A percentile compares a stretch with the other conserved stretches of the same genome.
Conservation (phyloP, 1,140 invertebrate species). For the Bombus pascuorum region DNA sequence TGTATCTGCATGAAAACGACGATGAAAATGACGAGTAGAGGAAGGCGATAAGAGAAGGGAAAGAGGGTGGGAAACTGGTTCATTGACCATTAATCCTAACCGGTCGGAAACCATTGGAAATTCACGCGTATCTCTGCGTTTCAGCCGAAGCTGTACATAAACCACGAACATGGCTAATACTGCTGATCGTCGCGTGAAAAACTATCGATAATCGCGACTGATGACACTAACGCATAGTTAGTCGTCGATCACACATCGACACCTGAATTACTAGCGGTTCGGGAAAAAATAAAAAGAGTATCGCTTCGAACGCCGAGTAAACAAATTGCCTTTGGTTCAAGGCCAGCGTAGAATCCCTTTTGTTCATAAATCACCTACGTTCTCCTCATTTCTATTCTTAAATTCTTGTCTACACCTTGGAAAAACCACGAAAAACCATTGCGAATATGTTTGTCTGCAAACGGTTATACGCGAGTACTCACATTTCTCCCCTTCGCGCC, state of each 20-base stretch:
- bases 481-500: neutral
- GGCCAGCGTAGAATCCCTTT: neutral
- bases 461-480: neutral
- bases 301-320: neutral
- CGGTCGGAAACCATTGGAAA: constrained; percentile 34
- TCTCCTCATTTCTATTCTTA: neutral
- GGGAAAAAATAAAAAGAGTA: neutral
- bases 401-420: neutral
- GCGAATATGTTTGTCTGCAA: too few relatives aligned
- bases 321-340: neutral
- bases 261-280: neutral
- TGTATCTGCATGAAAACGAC: neutral
- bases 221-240: neutral
- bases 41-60: neutral
- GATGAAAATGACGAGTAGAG: neutral
- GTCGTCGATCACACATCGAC: neutral
- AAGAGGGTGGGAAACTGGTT: neutral
- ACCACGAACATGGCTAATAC: constrained; percentile 24
- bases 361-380: neutral
- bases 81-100: constrained; percentile 52
- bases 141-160: constrained; percentile 4
- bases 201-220: constrained; percentile 33
- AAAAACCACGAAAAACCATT: neutral
- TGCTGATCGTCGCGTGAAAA: neutral
- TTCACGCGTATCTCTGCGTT: constrained; percentile 41